Base-by-base conservation (phyloP, 2,797 vertebrate genomes). In the Melanotaenia boesemani region DNA sequence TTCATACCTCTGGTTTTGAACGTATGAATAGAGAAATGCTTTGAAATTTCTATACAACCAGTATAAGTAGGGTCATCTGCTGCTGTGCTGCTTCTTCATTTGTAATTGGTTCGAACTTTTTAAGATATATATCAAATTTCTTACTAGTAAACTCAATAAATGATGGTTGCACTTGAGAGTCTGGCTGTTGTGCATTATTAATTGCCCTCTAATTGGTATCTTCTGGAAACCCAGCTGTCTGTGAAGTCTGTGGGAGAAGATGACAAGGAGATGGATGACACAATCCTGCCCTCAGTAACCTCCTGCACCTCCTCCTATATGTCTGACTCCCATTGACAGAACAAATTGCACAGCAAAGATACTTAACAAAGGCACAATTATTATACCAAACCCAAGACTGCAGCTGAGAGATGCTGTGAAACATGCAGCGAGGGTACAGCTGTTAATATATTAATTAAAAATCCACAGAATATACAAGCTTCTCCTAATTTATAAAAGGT, bases 271-370 rank as follows among this genome's bases (percentile, higher is more conserved):
- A 73, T 48, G 18, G 56, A 81, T 68, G 63, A 77, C 71, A 50
- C 50, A 58, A 18, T 57, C 71, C 26, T 77, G 78, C 32, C 62
- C 78, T 41, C 9, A 32, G 64, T 75, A 63, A 77, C 63, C 75
- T 78, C 62, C 34, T 62, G 34, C 44, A n/a, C 44, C 64, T 76
- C 37, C 55, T 30, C 22, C 20, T 64, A 48, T n/a, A 46, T 60
- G 3, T 65, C 58, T 8, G 46, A 76, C 22, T 56, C 26, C 15
- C 12, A 30, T 16, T 26, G 3, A 26, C 48, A 3, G 48, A 22
- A 22, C n/a, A 50, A 22, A 22, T 11, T 24, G 9, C 22, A 11
- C 24, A 26, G 1, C 13, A 26, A 26, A 56, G 28, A 15, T 7
- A 28, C 54, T 56, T 13, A 56, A 56, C 54, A 56, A 6, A 28